A percentile compares a stretch with the other conserved stretches of the same genome.
Evolutionary conservation across 2,113 vertebrate genomes (phyloP).

Genomic region (Malaclemys terrapin): DNA sequence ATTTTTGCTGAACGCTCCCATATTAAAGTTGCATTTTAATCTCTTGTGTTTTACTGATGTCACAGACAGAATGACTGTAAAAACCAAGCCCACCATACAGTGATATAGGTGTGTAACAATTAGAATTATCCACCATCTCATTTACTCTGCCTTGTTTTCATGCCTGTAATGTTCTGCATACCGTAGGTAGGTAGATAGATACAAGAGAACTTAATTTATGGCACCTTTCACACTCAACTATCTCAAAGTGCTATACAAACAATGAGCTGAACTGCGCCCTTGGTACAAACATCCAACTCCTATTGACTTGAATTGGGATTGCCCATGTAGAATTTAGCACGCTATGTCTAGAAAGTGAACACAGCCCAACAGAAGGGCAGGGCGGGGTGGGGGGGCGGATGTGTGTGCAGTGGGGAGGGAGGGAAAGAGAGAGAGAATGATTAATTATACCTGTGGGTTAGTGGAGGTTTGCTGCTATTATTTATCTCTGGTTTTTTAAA

Average conservation of each 20-base stretch:
- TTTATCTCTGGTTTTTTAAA: not conserved
- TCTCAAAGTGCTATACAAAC: fast-evolving
- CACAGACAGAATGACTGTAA: not conserved
- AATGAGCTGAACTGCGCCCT: fast-evolving
- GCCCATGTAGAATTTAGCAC: fast-evolving
- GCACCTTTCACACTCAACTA: not conserved
- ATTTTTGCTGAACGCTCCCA: not conserved
- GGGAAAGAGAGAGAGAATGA: no score
- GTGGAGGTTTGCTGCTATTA: fast-evolving
- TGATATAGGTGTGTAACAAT: not conserved
- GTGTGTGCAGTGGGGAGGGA: fast-evolving
- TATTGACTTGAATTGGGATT: not conserved
- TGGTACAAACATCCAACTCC: fast-evolving
- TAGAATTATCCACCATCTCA: fast-evolving
- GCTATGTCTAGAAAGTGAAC: not conserved
- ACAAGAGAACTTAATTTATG: fast-evolving
- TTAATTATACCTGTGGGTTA: fast-evolving
- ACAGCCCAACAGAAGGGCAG: fast-evolving
- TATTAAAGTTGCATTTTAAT: not conserved
- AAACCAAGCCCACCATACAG: not conserved
- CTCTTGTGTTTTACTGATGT: not conserved
- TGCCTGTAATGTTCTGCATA: fast-evolving
- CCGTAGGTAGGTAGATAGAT: not conserved
- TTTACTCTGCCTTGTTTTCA: not conserved
- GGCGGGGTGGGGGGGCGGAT: no score